phyloP scores from a whole-genome alignment of 23 tunicate genomes.

The Aplidium turbinatum region DNA sequence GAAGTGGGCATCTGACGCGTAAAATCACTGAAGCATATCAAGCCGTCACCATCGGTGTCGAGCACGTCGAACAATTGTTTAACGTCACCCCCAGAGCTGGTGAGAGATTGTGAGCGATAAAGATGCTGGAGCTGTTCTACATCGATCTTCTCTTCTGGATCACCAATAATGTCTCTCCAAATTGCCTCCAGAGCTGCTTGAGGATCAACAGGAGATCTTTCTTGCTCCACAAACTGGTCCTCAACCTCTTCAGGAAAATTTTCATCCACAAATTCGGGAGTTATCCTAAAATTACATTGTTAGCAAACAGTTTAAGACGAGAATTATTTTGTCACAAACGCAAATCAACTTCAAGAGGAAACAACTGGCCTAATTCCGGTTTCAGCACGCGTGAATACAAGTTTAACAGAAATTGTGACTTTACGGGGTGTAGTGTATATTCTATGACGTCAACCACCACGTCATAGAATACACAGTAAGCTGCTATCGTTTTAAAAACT shows the following conservation, averaged over 20 bases:
- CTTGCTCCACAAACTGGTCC: background rate
- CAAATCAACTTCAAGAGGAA: background rate
- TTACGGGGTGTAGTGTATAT: background rate
- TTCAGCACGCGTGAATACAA: background rate
- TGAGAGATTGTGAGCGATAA: slow-evolving; percentile 37
- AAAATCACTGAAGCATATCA: slow-evolving; percentile 49
- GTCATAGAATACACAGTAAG: no score
- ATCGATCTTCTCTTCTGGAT: slow-evolving; percentile 27
- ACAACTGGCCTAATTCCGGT: background rate
- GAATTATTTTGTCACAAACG: slow-evolving; percentile 1
- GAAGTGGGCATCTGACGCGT: slow-evolving; percentile 48
- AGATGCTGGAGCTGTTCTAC: slow-evolving; percentile 45
- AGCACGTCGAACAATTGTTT: slow-evolving; percentile 47
- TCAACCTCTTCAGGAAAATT: background rate
- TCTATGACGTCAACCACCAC: no score
- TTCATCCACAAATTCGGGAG: background rate
- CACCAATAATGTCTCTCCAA: slow-evolving; percentile 50
- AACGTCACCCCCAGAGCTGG: slow-evolving; percentile 43
- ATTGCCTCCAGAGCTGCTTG: slow-evolving; percentile 50
- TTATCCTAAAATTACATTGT: no score
- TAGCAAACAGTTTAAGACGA: no score
- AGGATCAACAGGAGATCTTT: slow-evolving; percentile 8
- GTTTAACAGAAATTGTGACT: background rate
- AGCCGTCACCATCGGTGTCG: slow-evolving; percentile 50
- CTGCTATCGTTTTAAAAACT: no score